Evolutionary conservation across 1,140 invertebrate genomes (phyloP).

Genomic region (Dryas iulia): DNA sequence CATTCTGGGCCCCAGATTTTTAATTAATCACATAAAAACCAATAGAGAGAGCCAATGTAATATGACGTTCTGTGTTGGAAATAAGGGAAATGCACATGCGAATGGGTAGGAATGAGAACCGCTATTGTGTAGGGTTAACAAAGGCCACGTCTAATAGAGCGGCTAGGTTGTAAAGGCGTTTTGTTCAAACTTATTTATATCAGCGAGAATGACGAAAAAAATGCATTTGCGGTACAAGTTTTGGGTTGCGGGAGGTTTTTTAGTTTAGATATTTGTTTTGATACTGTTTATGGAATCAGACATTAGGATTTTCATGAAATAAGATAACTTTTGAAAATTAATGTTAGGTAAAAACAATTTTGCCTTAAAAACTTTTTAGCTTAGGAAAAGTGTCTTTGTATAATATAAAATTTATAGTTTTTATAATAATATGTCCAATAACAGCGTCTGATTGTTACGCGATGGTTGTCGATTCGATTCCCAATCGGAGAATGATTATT

Average conservation of each 20-base stretch:
- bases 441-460: too few species aligned
- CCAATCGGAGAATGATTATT: too few species aligned
- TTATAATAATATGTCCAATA: too few species aligned
- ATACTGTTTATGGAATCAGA: neutral
- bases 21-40: constrained; percentile 1
- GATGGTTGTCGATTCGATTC: too few species aligned
- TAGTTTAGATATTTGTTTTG: neutral
- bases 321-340: too few species aligned
- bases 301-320: too few species aligned
- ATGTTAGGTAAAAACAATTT: too few species aligned
- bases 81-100: constrained; percentile 3
- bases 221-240: neutral
- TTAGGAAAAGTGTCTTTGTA: too few species aligned
- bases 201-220: constrained; percentile 13
- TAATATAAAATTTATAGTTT: too few species aligned
- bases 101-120: constrained; percentile 1
- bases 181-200: constrained; percentile 23
- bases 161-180: constrained; percentile 12
- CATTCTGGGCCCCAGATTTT: neutral
- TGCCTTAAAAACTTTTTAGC: too few species aligned
- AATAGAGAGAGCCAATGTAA: neutral
- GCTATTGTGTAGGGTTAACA: constrained; percentile 7
- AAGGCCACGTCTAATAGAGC: constrained; percentile 19
- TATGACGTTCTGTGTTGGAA: neutral
- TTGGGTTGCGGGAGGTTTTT: neutral